Evolutionary conservation across 2,113 vertebrate species (phyloP).

Genomic region (Xenopus tropicalis): UCB_Xtro_10.0 CM004451.2:66146001-66146500

Average conservation of each 20-base stretch:
- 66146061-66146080: too few relatives aligned
- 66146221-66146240: conserved; percentile 31
- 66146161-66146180: neutral
- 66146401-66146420: conserved; percentile 23
- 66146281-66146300: neutral
- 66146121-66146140: too few relatives aligned
- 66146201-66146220: conserved; percentile 34
- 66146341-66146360: conserved; percentile 35
- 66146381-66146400: neutral
- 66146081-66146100: too few relatives aligned
- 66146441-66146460: too few relatives aligned
- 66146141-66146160: too few relatives aligned
- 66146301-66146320: conserved; percentile 3
- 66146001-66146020: too few relatives aligned
- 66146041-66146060: too few relatives aligned
- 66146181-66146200: conserved; percentile 4
- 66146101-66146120: too few relatives aligned
- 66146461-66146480: too few relatives aligned
- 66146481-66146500: too few relatives aligned
- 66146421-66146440: neutral
- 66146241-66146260: conserved; percentile 9
- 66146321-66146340: conserved; percentile 18
- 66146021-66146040: too few relatives aligned
- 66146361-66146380: conserved; percentile 23
- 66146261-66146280: conserved; percentile 5